Base-by-base conservation (phyloP, 2,797 vertebrate species). In the Jordanella pulchra region DNA sequence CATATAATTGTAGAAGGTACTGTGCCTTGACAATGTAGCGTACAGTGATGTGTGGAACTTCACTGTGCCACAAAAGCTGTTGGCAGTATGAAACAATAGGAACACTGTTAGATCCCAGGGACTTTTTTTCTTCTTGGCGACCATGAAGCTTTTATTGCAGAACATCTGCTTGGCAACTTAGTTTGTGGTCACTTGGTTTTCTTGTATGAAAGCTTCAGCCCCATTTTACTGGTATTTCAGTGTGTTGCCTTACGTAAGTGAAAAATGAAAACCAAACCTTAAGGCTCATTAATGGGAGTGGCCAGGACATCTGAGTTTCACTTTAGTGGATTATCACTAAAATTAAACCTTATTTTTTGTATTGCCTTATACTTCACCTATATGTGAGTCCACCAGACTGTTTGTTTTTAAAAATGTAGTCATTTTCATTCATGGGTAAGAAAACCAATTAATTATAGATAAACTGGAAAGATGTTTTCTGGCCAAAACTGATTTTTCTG, bases 131-230 rank as follows among this genome's bases (percentile, higher is more conserved):
- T 84, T 65, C 12, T 54, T 75, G 69, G 56, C 39, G 71, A 60
- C 69, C 28, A 42, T 45, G 56, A 53, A 66, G 65, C 75, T 70
- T 86, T 70, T 71, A 69, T 48, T 64, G 75, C 56, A 76, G 66
- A 80, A 79, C 87, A 89, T 89, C 84, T 87, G 87, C 73, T 89
- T 78, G 78, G 82, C 71, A 73, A 73, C 75, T 83, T 68, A 45
- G 69, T 68, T 77, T 61, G 66, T 63, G 64, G 81, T 79, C 71
- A 65, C 67, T 74, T 67, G 78, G 73, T 75, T 79, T 73, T 76
- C 66, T 67, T 50, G 61, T 56, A 54, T 50, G 28, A 72, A 42
- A 47, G 72, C 61, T 69, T 66, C 56, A 81, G 72, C 72, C 65
- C 39, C 55, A 65, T 67, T 69, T 66, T 68, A 48, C 77, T 84